Conservation (phyloP, 1,140 invertebrate species). For the Lucilia cuprina region DNA sequence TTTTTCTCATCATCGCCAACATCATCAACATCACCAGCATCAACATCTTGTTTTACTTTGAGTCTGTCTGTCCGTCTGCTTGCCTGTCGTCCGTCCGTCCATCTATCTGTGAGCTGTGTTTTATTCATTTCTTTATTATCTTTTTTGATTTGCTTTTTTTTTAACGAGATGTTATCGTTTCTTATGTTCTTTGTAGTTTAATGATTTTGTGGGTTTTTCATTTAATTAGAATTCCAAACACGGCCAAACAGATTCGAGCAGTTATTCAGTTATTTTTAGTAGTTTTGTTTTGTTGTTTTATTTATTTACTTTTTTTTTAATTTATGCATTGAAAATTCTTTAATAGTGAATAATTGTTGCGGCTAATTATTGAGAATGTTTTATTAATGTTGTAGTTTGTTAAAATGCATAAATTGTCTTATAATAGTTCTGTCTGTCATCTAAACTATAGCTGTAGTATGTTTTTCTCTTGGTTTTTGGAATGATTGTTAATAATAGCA, state of each 20-base stretch:
- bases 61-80: not conserved
- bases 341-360: not conserved
- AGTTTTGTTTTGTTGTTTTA: not conserved
- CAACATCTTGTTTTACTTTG: not conserved
- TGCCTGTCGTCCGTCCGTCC: too few relatives aligned
- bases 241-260: not conserved
- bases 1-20: not conserved
- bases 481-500: not conserved
- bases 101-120: not conserved
- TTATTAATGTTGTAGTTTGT: not conserved
- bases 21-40: not conserved
- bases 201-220: constrained; percentile 7
- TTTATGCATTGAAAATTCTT: not conserved
- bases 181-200: not conserved
- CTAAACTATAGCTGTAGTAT: not conserved
- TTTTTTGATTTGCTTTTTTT: not conserved
- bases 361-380: not conserved
- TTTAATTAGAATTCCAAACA: constrained; percentile 15
- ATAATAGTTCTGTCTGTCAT: not conserved
- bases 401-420: not conserved
- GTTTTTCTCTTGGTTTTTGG: not conserved
- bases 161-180: not conserved
- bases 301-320: not conserved
- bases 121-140: not conserved
- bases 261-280: constrained; percentile 8